Evolutionary conservation across 2,888 invertebrate species (phyloP).

Genomic region (Tetropium fuscum): DNA sequence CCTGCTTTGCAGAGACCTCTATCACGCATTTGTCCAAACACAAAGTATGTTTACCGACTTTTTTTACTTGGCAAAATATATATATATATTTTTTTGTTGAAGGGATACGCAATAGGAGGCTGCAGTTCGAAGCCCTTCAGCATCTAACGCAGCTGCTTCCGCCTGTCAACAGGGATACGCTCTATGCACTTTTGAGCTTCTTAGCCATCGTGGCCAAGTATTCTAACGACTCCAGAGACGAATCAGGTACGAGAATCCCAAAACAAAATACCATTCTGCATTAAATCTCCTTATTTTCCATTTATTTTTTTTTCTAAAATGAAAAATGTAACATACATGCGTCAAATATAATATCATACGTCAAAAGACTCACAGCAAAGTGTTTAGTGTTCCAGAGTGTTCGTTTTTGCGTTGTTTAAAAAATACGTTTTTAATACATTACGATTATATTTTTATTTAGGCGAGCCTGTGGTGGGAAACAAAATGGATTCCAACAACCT

Average conservation of each 20-base stretch:
- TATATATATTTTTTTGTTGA: conserved; percentile 39
- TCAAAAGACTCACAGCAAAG: too few relatives aligned
- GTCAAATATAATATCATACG: background rate
- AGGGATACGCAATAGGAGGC: conserved; percentile 86
- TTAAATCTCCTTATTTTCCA: too few relatives aligned
- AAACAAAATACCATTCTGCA: background rate
- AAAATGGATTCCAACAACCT: conserved; percentile 95
- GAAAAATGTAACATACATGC: too few relatives aligned
- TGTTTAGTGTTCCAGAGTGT: too few relatives aligned
- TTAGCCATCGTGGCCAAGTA: conserved; percentile 81
- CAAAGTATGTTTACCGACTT: conserved; percentile 78
- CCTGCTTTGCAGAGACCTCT: conserved; percentile 88
- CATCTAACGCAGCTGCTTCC: conserved; percentile 89
- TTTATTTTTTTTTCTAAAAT: too few relatives aligned
- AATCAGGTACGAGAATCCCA: conserved; percentile 42
- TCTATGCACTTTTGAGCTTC: conserved; percentile 85
- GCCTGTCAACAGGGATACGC: conserved; percentile 89
- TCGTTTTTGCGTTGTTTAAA: too few relatives aligned
- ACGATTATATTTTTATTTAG: conserved; percentile 56
- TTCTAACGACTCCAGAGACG: conserved; percentile 73
- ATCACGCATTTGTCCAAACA: conserved; percentile 89
- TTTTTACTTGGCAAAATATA: too few relatives aligned
- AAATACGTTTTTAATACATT: too few relatives aligned
- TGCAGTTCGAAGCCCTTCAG: conserved; percentile 86
- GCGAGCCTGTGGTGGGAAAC: conserved; percentile 79